Base-by-base conservation (phyloP, 2,113 vertebrate species). In the Macaca mulatta region DNA sequence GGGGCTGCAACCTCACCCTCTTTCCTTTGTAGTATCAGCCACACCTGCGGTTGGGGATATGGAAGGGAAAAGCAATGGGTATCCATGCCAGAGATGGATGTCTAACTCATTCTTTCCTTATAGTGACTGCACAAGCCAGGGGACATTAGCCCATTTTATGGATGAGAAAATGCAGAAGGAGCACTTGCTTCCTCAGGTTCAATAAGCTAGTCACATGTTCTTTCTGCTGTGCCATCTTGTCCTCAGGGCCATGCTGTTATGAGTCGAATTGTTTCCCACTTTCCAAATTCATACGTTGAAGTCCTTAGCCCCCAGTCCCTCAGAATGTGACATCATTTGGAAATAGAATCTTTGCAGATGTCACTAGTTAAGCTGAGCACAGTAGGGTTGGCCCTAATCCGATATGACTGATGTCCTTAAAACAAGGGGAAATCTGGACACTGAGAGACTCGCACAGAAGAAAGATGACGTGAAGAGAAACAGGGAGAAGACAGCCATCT, bases 1-100 rank as follows among this genome's bases (percentile, higher is more conserved):
- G 5, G 11, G 1, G 6, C 55, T 23, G 16, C 30, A 3, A 1
- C 50, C 52, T 22, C 23, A 1, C 14, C 32, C 12, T 4, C 8
- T 5, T 27, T 57, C 48, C 72, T 79, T 23, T 82, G 77, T 45
- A 5, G 10, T 7, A 25, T 88, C 38, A 78, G 85, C n/a, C 43
- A 6, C 3, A 2, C 32, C 27, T 79, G 27, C 14, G 16, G 35
- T 2, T 43, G 64, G 6, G 32, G 22, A n/a, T 11, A 2, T 11
- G 2, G 45, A 50, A 2, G 25, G 55, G 48, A 12, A 25, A 13
- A 12, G 27, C 45, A 11, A 6, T 5, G 32, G 14, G 4, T 27
- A 5, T 57, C 25, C 69, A 43, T 14, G 40, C 25, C 55, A 2
- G 18, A 23, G 23, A 10, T 0, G 14, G 18, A 2, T 3, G 9